phyloP scores from a whole-genome alignment of 2,888 invertebrate genomes.

The Coenonympha glycerion region DNA sequence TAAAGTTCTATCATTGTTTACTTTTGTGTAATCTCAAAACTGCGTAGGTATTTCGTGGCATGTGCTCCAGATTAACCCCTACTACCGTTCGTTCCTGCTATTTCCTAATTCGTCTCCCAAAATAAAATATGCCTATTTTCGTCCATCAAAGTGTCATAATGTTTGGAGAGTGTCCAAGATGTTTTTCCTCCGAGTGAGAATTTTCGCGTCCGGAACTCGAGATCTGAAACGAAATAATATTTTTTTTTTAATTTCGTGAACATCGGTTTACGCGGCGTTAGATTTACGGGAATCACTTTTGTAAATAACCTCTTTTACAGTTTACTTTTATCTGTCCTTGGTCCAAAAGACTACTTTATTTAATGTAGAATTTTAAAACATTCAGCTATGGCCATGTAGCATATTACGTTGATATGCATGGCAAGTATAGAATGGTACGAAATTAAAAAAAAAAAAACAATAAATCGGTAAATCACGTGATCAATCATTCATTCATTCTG shows the following conservation, averaged over 20 bases:
- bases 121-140: slow-evolving; percentile 36
- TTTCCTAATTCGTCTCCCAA: slow-evolving; percentile 29
- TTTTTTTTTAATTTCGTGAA: slow-evolving; percentile 43
- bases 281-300: slow-evolving; percentile 22
- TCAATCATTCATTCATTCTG: too few relatives aligned
- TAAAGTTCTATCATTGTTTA: too few relatives aligned
- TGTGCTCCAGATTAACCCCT: slow-evolving; percentile 1
- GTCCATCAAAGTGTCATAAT: slow-evolving; percentile 37
- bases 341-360: too few relatives aligned
- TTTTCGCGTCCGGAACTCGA: slow-evolving; percentile 39
- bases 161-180: slow-evolving; percentile 47
- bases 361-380: too few relatives aligned
- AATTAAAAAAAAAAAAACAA: too few relatives aligned
- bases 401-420: too few relatives aligned
- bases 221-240: slow-evolving; percentile 50
- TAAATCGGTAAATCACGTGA: too few relatives aligned
- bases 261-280: slow-evolving; percentile 29
- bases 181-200: slow-evolving; percentile 35
- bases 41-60: not conserved
- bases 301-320: slow-evolving; percentile 16
- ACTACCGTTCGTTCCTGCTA: slow-evolving; percentile 21
- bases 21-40: not conserved
- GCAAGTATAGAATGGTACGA: too few relatives aligned
- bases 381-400: too few relatives aligned
- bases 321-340: slow-evolving; percentile 6